Base-by-base conservation (phyloP, 2,888 invertebrate species). In the Nomada hirtipes region DNA sequence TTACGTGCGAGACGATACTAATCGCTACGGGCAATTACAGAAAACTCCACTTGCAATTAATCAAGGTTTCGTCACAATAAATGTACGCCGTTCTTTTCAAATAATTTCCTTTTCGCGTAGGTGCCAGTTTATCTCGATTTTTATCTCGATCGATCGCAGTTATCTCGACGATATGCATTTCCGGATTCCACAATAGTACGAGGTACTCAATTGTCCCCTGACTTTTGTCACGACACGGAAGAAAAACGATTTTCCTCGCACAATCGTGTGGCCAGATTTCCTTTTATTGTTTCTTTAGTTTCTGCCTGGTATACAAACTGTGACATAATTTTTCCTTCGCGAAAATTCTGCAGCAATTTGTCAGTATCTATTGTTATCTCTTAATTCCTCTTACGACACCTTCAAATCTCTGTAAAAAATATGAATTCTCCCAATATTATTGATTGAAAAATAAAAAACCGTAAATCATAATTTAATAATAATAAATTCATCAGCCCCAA, bases 91-190 rank as follows among this genome's bases (percentile, higher is more conserved):
- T 11, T n/a, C 10, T 18, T 29, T 55, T 23, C 15, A 13, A 53
- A 20, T 13, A 64, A 36, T 52, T 26, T 60, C n/a, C 23, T 42
- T 13, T 44, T 15, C n/a, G n/a, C 9, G 20, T 0, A 18, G 4
- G 15, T 64, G 26, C n/a, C 13, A 15, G 50, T 57, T 63, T 68
- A 67, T 67, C 67, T 52, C 11, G 42, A 61, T 42, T 44, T 61
- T 23, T 42, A 60, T 72, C 55, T 65, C 4, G 11, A 72, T 79
- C 61, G 81, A 61, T 63, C 50, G 50, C n/a, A 13, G 26, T 55
- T 52, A 63, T 61, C 79, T 7, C n/a, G 11, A 13, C 72, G 63
- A 50, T 44, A 44, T 47, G 44, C 55, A 63, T 63, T 80, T 80
- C 72, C 81, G 79, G 55, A 60, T 72, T 47, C 29, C 13, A 69